Evolutionary conservation across 2,888 invertebrate genomes (phyloP).

Genomic region (Pseudococcus jackbeardsleyi): DNA sequence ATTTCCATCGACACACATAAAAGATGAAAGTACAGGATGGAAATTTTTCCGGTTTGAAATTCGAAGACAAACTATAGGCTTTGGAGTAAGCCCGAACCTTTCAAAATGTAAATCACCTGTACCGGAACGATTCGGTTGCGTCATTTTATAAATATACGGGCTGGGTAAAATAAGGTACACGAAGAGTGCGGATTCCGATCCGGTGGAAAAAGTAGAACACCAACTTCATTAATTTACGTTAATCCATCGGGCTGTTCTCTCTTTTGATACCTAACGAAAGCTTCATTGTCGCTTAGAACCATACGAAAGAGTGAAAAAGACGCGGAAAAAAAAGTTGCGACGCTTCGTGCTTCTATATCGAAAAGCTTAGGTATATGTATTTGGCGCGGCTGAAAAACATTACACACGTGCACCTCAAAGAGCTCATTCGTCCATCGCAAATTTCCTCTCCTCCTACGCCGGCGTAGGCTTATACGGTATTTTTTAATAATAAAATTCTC

Average conservation of each 20-base stretch:
- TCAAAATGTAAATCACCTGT: constrained; percentile 10
- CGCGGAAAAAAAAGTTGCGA: neutral
- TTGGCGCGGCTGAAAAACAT: constrained; percentile 12
- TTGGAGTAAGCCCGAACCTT: neutral
- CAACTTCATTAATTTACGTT: constrained; percentile 29
- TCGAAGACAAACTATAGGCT: neutral
- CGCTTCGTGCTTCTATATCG: neutral
- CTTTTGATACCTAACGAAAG: constrained; percentile 13
- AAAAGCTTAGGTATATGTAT: neutral
- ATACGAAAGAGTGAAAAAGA: neutral
- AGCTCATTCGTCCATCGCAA: constrained; percentile 43
- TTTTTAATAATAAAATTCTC: constrained; percentile 49
- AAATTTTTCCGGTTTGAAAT: constrained; percentile 7
- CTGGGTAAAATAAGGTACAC: neutral
- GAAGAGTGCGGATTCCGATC: neutral
- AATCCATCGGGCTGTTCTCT: constrained; percentile 28
- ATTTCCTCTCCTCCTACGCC: neutral
- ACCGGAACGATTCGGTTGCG: neutral
- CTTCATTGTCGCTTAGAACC: constrained; percentile 15
- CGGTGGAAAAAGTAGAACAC: constrained; percentile 4
- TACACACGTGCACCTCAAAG: constrained; percentile 48
- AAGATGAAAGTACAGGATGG: constrained; percentile 16
- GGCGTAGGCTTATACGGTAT: constrained; percentile 11
- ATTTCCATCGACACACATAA: neutral
- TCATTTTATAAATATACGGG: constrained; percentile 1